Conservation (phyloP, 2,888 invertebrate genomes). For the Tanypteryx hageni region DNA sequence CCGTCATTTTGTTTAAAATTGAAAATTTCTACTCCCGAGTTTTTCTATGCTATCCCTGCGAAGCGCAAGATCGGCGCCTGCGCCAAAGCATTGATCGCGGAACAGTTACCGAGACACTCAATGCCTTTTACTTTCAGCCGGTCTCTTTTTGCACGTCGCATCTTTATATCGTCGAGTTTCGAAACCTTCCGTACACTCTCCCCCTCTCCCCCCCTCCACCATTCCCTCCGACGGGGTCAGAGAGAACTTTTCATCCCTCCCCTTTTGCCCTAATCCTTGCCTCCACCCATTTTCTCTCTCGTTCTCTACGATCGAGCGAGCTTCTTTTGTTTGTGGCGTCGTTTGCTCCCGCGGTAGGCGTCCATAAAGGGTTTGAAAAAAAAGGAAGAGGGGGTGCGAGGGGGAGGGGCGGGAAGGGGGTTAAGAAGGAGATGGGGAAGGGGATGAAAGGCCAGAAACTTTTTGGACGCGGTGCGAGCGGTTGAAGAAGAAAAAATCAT, state of each 20-base stretch:
- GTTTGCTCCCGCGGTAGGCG: constrained; percentile 47
- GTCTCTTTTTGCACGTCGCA: background rate
- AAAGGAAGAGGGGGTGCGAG: background rate
- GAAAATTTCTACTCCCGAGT: no score
- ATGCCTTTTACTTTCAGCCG: constrained; percentile 34
- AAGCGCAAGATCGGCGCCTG: background rate
- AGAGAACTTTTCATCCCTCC: background rate
- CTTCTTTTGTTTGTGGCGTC: constrained; percentile 46
- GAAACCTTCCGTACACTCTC: background rate
- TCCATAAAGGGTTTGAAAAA: constrained; percentile 33
- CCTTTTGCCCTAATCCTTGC: background rate
- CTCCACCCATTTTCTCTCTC: background rate
- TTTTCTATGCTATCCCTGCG: no score
- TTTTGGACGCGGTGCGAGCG: background rate
- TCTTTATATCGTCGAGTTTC: background rate
- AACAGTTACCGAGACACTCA: background rate
- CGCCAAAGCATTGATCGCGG: background rate
- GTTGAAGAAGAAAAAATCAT: background rate
- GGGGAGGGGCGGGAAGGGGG: background rate
- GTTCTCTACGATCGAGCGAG: background rate
- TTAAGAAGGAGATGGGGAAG: background rate
- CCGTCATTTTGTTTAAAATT: no score
- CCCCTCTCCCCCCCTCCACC: no score
- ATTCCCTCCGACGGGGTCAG: background rate
- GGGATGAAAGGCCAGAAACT: background rate